These are phyloP conservation scores for Actinopyga echinites DNA, from an alignment of 53 echinoderm and acorn worm genomes.

Conservation along the genomic window DNA sequence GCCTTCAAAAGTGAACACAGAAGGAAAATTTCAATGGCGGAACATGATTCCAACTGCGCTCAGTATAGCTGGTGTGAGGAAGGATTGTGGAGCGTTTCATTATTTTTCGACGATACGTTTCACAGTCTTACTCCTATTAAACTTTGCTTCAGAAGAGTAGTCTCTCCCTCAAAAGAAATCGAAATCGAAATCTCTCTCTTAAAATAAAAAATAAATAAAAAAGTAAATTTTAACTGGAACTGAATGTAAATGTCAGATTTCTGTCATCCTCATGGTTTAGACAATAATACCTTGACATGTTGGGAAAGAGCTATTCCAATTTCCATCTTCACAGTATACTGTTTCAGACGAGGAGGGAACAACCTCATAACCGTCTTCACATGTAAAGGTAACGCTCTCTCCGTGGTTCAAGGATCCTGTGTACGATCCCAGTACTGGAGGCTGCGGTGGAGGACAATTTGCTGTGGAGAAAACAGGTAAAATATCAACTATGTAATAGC, in stretches of 20 bases:
- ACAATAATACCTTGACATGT: conserved; percentile 16
- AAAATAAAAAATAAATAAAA: too few relatives aligned
- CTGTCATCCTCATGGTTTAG: not conserved
- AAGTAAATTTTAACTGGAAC: not conserved
- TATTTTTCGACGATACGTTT: too few relatives aligned
- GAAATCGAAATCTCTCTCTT: too few relatives aligned
- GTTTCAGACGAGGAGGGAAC: not conserved
- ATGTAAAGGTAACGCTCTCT: conserved; percentile 15
- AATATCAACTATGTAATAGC: too few relatives aligned
- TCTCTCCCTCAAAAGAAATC: too few relatives aligned
- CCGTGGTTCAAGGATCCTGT: conserved; percentile 4
- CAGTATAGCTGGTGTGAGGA: too few relatives aligned
- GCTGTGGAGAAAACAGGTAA: not conserved
- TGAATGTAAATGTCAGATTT: not conserved
- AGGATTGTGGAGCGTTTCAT: too few relatives aligned
- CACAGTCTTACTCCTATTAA: too few relatives aligned
- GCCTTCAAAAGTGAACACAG: too few relatives aligned
- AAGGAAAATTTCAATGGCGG: too few relatives aligned
- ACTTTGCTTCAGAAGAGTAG: too few relatives aligned
- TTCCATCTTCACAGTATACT: conserved; percentile 13
- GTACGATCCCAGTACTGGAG: not conserved
- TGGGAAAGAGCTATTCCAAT: conserved; percentile 3
- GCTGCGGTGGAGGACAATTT: conserved; percentile 12
- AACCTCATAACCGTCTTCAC: conserved; percentile 34
- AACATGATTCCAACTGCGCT: too few relatives aligned